These are phyloP conservation scores for Myodes glareolus DNA, from an alignment of 2,113 vertebrate genomes.

Conservation along the genomic window DNA sequence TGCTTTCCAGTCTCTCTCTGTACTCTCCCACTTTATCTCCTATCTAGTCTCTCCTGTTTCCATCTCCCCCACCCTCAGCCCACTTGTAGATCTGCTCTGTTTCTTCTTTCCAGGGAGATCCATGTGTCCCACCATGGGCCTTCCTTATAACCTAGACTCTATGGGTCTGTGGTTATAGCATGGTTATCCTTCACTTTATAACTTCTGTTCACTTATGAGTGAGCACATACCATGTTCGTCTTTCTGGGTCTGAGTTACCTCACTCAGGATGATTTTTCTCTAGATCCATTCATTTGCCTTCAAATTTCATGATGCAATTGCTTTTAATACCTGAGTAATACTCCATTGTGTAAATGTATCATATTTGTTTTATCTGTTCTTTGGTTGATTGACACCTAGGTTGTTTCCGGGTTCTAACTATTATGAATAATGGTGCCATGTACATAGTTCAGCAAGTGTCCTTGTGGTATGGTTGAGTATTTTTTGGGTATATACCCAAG, in stretches of 20 bases:
- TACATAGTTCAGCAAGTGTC: neutral
- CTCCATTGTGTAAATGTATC: neutral
- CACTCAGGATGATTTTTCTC: neutral
- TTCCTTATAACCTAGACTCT: neutral
- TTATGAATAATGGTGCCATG: neutral
- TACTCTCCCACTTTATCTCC: neutral
- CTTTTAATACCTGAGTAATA: neutral
- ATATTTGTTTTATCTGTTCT: neutral
- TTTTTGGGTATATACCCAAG: neutral
- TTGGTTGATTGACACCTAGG: neutral
- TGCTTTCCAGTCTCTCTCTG: neutral
- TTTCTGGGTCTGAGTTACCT: neutral
- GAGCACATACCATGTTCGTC: neutral
- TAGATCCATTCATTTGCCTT: neutral
- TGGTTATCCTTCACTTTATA: neutral
- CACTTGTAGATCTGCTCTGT: neutral
- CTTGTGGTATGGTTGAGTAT: neutral
- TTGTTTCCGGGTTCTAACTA: neutral
- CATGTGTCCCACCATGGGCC: fast-evolving
- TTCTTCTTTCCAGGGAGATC: neutral
- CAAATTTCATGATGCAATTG: neutral
- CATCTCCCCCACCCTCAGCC: too few species aligned
- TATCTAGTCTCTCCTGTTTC: neutral
- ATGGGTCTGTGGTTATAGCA: neutral
- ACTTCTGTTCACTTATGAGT: neutral